A percentile compares a stretch with the other conserved stretches of the same genome.
Conservation (phyloP, 2,113 vertebrate genomes). For the Corvus hawaiiensis region DNA sequence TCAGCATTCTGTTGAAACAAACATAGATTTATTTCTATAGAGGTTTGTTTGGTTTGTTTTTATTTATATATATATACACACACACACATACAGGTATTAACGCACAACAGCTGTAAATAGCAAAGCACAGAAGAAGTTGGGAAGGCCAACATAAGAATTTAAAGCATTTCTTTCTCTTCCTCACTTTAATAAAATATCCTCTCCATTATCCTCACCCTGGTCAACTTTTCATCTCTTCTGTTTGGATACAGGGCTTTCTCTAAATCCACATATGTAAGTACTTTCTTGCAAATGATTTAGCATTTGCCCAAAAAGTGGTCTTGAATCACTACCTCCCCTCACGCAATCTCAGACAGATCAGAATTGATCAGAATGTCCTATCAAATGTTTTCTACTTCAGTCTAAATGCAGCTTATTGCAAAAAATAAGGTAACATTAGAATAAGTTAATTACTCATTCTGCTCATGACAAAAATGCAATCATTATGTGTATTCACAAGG, state of each 20-base stretch:
- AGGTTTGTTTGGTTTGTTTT: not conserved
- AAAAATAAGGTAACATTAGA: not conserved
- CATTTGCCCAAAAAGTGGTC: not conserved
- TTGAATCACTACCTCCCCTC: not conserved
- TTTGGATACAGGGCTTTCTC: not conserved
- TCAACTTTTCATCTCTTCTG: not conserved
- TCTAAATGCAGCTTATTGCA: not conserved
- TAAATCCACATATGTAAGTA: not conserved
- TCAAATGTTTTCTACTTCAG: not conserved
- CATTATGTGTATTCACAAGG: not conserved
- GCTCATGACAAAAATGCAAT: not conserved
- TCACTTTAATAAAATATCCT: not conserved
- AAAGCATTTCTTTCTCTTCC: not conserved
- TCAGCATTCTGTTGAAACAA: conserved; percentile 86
- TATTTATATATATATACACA: no score
- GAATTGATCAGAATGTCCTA: not conserved
- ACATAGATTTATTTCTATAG: not conserved
- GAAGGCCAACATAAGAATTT: not conserved
- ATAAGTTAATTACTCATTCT: not conserved
- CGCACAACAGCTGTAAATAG: not conserved
- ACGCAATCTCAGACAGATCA: not conserved
- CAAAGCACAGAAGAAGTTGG: not conserved
- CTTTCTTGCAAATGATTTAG: not conserved
- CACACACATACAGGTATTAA: not conserved
- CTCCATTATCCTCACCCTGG: not conserved